phyloP scores from a whole-genome alignment of 2,113 vertebrate species.

The Centropristis striata region DNA sequence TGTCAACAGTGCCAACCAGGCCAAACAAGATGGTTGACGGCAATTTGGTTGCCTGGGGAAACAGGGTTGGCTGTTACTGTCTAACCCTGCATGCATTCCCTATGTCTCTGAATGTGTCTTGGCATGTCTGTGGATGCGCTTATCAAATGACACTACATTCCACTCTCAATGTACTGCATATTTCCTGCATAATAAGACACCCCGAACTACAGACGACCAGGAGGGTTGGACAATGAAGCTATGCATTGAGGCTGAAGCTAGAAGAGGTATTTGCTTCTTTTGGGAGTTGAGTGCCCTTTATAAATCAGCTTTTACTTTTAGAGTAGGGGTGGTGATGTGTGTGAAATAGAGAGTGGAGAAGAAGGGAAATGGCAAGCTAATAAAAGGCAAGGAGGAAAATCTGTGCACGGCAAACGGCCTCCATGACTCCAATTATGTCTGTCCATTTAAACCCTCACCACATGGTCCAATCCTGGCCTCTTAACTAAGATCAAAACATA shows the following conservation, averaged over 20 bases:
- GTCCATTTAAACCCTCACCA: not conserved
- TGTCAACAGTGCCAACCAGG: constrained; percentile 16
- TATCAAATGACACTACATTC: constrained; percentile 75
- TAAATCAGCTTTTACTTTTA: constrained; percentile 2
- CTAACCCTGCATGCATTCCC: constrained; percentile 1
- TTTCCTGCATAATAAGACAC: constrained; percentile 50
- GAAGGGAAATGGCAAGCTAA: not conserved
- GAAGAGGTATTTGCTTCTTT: not conserved
- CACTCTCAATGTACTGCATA: constrained; percentile 41
- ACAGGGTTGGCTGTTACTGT: constrained; percentile 34
- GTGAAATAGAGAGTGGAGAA: not conserved
- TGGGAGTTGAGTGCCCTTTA: not conserved
- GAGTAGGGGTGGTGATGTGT: constrained; percentile 3
- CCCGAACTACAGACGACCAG: not conserved
- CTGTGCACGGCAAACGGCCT: not conserved
- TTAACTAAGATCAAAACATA: constrained; percentile 5
- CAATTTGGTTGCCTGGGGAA: constrained; percentile 47
- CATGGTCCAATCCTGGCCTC: constrained; percentile 1
- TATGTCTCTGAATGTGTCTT: constrained; percentile 38
- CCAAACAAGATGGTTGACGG: constrained; percentile 44
- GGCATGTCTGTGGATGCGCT: constrained; percentile 45
- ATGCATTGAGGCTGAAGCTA: not conserved
- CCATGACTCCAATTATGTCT: constrained; percentile 28
- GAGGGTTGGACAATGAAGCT: not conserved
- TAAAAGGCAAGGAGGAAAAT: not conserved